A percentile compares a stretch with the other conserved stretches of the same genome.
Conservation (phyloP, 2,888 invertebrate species). For the Capitulum mitella region DNA sequence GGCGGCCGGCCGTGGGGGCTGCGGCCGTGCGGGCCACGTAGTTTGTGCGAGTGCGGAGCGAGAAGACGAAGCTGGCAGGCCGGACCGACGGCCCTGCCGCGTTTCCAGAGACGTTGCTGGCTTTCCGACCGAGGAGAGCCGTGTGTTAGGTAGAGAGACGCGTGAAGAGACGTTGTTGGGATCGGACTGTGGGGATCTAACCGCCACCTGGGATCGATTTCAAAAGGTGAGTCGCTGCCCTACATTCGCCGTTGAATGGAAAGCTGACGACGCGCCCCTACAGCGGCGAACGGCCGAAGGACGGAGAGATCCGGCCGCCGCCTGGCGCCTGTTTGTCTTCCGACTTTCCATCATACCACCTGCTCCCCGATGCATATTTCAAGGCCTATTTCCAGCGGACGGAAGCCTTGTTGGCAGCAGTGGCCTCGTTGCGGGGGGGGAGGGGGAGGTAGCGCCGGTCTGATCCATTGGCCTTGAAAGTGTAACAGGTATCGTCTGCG, state of each 20-base stretch:
- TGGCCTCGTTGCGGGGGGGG: no score
- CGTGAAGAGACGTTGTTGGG: background rate
- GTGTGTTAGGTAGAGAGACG: background rate
- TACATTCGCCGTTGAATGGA: background rate
- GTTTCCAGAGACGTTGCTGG: conserved; percentile 18
- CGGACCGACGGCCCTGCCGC: background rate
- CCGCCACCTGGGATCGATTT: background rate
- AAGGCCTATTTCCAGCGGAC: no score
- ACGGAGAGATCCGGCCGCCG: background rate
- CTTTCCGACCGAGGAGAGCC: background rate
- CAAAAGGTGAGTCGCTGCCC: background rate
- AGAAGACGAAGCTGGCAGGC: background rate
- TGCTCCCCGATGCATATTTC: no score
- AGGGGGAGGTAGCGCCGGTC: no score
- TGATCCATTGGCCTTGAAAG: no score
- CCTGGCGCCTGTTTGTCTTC: background rate
- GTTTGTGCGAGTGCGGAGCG: background rate
- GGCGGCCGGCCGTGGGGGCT: background rate
- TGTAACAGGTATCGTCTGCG: no score
- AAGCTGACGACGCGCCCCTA: background rate
- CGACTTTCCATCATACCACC: background rate
- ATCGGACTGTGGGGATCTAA: background rate
- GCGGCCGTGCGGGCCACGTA: background rate
- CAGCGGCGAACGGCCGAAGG: background rate
- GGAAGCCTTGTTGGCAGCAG: no score